These are phyloP conservation scores for Melinaea marsaeus DNA, from an alignment of 2,888 invertebrate genomes.

Conservation along the genomic window DNA sequence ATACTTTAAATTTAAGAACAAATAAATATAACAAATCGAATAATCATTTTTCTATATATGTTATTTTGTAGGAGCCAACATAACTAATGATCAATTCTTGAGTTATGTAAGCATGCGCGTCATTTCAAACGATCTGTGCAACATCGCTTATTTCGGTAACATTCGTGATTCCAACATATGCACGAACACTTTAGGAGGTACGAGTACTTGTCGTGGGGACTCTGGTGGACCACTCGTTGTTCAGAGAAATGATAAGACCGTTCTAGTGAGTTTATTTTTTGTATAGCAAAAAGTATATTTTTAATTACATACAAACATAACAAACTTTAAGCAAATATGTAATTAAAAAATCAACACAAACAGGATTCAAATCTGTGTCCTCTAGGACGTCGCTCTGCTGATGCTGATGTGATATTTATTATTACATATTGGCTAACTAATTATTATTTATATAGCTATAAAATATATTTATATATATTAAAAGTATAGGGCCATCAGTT, in stretches of 20 bases:
- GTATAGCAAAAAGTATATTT: no score
- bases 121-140: constrained; percentile 44
- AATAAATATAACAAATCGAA: background rate
- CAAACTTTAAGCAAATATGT: no score
- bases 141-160: constrained; percentile 36
- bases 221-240: constrained; percentile 39
- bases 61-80: constrained; percentile 29
- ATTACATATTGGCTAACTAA: no score
- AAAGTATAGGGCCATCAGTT: no score
- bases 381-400: no score
- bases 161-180: constrained; percentile 36
- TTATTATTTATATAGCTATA: no score
- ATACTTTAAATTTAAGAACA: background rate
- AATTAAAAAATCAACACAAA: no score
- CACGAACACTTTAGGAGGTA: constrained; percentile 31
- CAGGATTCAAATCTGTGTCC: no score
- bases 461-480: no score
- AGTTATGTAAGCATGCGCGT: constrained; percentile 41
- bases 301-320: no score
- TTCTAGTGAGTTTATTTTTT: constrained; percentile 41
- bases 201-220: constrained; percentile 38
- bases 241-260: constrained; percentile 29
- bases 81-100: constrained; percentile 32
- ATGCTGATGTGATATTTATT: no score
- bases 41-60: no score